Conservation (phyloP, 2,888 invertebrate genomes). For the Anodontia alba region DNA sequence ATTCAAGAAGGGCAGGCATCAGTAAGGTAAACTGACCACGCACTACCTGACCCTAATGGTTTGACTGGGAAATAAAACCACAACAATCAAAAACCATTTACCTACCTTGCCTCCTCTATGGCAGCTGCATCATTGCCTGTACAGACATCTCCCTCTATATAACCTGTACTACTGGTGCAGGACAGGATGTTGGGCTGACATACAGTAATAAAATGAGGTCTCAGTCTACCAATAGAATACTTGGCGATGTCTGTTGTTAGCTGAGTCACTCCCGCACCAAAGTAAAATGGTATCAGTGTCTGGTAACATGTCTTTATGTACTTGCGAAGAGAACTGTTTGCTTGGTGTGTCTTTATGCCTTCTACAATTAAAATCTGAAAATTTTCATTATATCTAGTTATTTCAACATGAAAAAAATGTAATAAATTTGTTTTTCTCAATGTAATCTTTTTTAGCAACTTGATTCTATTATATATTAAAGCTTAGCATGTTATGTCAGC, state of each 20-base stretch:
- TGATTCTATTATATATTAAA: no score
- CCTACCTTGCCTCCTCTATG: slow-evolving; percentile 76
- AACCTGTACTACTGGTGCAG: slow-evolving; percentile 56
- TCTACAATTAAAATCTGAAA: slow-evolving; percentile 61
- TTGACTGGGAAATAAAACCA: no score
- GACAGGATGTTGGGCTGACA: slow-evolving; percentile 89
- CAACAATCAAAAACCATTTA: no score
- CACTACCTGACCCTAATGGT: no score
- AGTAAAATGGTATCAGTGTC: slow-evolving; percentile 88
- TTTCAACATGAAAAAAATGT: not conserved
- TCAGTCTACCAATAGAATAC: slow-evolving; percentile 95
- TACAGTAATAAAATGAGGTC: slow-evolving; percentile 97
- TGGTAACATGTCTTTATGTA: slow-evolving; percentile 48
- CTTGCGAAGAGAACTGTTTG: not conserved
- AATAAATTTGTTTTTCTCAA: no score
- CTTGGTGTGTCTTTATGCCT: slow-evolving; percentile 23
- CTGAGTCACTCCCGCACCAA: slow-evolving; percentile 94
- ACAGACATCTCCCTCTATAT: slow-evolving; percentile 69
- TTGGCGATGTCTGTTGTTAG: slow-evolving; percentile 96
- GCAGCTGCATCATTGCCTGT: slow-evolving; percentile 62
- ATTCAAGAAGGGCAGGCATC: no score
- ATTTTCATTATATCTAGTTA: not conserved
- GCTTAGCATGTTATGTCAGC: no score
- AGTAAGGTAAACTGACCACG: no score
- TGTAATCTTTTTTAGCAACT: no score